Evolutionary conservation across 1,140 invertebrate genomes (phyloP).

Genomic region (Polypedilum vanderplanki): DNA sequence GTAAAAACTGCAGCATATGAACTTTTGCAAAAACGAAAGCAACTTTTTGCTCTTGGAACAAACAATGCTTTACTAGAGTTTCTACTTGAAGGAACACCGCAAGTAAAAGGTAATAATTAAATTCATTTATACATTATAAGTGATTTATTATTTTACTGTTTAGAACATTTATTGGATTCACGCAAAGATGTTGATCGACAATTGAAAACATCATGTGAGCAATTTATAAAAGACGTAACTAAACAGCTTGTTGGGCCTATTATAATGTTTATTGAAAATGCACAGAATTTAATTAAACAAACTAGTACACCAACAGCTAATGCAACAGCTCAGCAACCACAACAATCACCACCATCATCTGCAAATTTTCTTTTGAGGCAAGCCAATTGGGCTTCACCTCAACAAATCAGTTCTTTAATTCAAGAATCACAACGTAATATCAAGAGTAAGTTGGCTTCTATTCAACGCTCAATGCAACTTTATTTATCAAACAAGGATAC

Average conservation of each 20-base stretch:
- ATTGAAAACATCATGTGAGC: slow-evolving; percentile 85
- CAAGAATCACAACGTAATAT: slow-evolving; percentile 63
- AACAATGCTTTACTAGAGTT: slow-evolving; percentile 92
- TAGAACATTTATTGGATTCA: slow-evolving; percentile 84
- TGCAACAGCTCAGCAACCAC: no score
- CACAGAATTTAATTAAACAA: slow-evolving; percentile 42
- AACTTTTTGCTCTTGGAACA: slow-evolving; percentile 78
- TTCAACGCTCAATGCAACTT: slow-evolving; percentile 85
- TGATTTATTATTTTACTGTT: background rate
- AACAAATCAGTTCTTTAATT: slow-evolving; percentile 52
- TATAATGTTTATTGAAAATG: slow-evolving; percentile 65
- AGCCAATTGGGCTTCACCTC: slow-evolving; percentile 47
- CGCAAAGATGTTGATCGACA: slow-evolving; percentile 90
- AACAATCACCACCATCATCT: slow-evolving; percentile 31
- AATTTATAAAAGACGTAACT: slow-evolving; percentile 76
- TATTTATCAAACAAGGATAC: slow-evolving; percentile 96
- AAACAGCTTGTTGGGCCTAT: slow-evolving; percentile 67
- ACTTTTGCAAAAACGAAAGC: slow-evolving; percentile 75
- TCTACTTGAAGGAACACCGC: slow-evolving; percentile 80
- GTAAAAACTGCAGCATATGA: slow-evolving; percentile 80
- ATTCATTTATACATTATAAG: no score
- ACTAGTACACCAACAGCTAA: no score
- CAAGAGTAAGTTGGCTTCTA: slow-evolving; percentile 66
- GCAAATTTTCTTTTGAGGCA: slow-evolving; percentile 39
- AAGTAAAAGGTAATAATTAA: slow-evolving; percentile 54